Base-by-base conservation (phyloP, 2,888 invertebrate species). In the Polyommatus icarus region DNA sequence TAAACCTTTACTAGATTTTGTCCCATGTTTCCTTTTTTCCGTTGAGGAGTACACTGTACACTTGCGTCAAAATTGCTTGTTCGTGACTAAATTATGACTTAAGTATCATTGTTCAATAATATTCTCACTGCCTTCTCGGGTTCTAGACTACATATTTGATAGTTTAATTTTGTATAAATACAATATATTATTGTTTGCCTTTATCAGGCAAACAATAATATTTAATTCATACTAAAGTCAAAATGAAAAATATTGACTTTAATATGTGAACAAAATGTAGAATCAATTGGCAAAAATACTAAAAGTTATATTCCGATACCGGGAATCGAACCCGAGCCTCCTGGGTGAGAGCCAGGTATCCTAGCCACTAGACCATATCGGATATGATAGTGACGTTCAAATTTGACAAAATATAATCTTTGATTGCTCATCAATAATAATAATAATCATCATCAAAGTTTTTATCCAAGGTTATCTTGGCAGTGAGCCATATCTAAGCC, bases 321-420 rank as follows among this genome's bases (percentile, higher is more conserved):
- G 95, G 95, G 95, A 95, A 95, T 95, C 95, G 95, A 95, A 95
- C 95, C 95, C 95, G 95, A 95, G 95, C 95, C 95, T 95, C 95
- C 95, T 95, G 95, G 95, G 95, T 95, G 95, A 95, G 94, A 95
- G 95, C 95, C 95, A 95, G 95, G 95, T 95, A 95, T 95, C 95
- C 95, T 95, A 95, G 95, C 95, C 95, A 95, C 95, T 95, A 95
- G 95, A 95, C 94, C 94, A 94, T 95, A 94, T 91, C 94, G 94
- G 94, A 94, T 4, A 40, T 40, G 40, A 40, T 8, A 20, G 1
- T n/a, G 3, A 0, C 5, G 3, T 10, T 3, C 3, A 61, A 61
- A 24, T 20, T 24, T 61, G 12, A 12, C 61, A 24, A 24, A 61
- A 61, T 61, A 61, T 59, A 3, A 59, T 24, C 3, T 61, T 61